phyloP scores from a whole-genome alignment of 2,113 vertebrate genomes.

The Corynorhinus townsendii region DNA sequence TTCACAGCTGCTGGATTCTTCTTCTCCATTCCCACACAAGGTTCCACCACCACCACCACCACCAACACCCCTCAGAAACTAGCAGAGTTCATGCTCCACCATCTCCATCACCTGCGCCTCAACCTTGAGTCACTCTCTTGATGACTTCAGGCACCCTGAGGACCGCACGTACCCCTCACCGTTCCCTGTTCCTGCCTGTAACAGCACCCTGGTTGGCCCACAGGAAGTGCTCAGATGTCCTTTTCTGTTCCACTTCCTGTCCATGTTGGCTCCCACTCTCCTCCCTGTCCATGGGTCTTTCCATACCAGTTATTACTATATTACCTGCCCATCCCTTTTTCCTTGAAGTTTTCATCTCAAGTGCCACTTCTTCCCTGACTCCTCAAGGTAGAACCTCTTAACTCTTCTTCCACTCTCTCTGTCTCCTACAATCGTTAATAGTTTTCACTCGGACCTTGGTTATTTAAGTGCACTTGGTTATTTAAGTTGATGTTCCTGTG shows the following conservation, averaged over 20 bases:
- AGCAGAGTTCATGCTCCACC: neutral
- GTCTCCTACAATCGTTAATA: rapidly evolving
- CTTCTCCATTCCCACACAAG: neutral
- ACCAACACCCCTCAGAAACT: neutral
- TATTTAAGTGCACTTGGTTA: no score
- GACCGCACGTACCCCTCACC: neutral
- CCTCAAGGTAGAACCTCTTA: neutral
- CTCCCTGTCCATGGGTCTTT: neutral
- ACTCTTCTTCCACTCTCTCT: neutral
- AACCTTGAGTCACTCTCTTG: neutral
- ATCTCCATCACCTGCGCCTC: neutral
- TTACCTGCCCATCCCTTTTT: neutral
- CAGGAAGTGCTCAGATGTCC: neutral
- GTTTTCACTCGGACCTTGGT: neutral
- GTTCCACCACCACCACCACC: neutral
- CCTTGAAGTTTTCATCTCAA: neutral
- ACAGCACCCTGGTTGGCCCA: neutral
- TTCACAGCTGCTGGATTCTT: neutral
- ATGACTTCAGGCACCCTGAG: neutral
- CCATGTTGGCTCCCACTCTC: neutral
- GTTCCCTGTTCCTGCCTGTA: neutral
- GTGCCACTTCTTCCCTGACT: neutral
- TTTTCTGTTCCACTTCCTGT: neutral
- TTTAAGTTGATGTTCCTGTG: neutral
- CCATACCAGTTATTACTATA: neutral